phyloP scores from a whole-genome alignment of 1,140 invertebrate species.

The Lasaia peninsularis region DNA sequence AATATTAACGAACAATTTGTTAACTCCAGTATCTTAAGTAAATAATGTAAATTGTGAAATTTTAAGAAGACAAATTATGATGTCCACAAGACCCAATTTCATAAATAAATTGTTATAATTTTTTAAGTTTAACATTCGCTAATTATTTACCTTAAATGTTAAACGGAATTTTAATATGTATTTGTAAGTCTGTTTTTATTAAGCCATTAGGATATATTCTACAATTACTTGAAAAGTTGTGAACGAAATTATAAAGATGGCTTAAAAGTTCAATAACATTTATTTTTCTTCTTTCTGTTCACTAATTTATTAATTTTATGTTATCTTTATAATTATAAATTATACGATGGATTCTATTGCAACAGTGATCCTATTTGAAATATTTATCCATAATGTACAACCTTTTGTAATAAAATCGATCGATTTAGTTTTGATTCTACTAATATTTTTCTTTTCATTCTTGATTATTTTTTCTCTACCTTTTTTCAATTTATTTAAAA shows the following conservation, averaged over 20 bases:
- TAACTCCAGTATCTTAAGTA: too few relatives aligned
- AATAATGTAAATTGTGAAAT: too few relatives aligned
- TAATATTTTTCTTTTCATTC: neutral
- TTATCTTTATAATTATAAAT: constrained; percentile 10
- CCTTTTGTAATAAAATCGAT: constrained; percentile 44
- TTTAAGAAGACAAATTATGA: too few relatives aligned
- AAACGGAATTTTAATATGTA: neutral
- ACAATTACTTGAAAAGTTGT: neutral
- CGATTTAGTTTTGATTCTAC: constrained; percentile 29
- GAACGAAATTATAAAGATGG: neutral
- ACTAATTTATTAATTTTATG: constrained; percentile 17
- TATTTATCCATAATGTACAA: constrained; percentile 23
- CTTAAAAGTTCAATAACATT: constrained; percentile 15
- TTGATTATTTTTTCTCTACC: constrained; percentile 11
- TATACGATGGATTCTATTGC: constrained; percentile 35
- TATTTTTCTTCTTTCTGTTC: constrained; percentile 17
- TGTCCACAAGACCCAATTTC: too few relatives aligned
- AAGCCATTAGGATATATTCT: neutral
- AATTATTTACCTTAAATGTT: too few relatives aligned
- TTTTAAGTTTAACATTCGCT: too few relatives aligned
- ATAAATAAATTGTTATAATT: too few relatives aligned
- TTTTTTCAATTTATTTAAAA: too few relatives aligned
- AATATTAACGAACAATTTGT: too few relatives aligned
- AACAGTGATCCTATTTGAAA: constrained; percentile 37
- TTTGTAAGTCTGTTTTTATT: neutral